These are phyloP conservation scores for Leptogaster cylindrica DNA, from an alignment of 2,888 invertebrate genomes.

Conservation along the genomic window DNA sequence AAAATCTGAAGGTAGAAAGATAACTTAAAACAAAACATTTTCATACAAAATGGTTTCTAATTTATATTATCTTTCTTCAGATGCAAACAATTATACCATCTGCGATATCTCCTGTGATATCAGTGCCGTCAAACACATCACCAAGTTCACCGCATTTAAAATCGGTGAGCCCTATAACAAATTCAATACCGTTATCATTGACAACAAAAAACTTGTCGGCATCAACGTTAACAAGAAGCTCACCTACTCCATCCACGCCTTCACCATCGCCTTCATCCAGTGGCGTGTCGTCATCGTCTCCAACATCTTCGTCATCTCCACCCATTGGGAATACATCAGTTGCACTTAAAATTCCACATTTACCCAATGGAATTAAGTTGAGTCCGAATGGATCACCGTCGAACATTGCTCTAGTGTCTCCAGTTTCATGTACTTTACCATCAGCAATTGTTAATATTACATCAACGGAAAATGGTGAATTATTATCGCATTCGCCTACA, in stretches of 20 bases:
- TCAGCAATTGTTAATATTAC: constrained; percentile 40
- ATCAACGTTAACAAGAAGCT: constrained; percentile 55
- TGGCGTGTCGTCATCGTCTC: constrained; percentile 57
- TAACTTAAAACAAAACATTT: too few species aligned
- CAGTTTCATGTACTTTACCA: constrained; percentile 1
- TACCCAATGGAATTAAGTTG: constrained; percentile 53
- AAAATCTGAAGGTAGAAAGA: too few species aligned
- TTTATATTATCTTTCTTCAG: constrained; percentile 50
- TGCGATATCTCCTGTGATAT: constrained; percentile 61
- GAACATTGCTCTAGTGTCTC: constrained; percentile 12
- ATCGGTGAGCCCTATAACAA: constrained; percentile 42
- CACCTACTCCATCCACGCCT: constrained; percentile 60
- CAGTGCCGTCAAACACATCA: constrained; percentile 52
- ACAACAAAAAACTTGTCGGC: constrained; percentile 55
- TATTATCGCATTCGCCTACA: constrained; percentile 15
- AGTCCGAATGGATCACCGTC: constrained; percentile 44
- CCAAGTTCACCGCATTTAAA: constrained; percentile 46
- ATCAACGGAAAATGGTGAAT: constrained; percentile 31
- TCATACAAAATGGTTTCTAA: constrained; percentile 45
- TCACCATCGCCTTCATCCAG: constrained; percentile 60
- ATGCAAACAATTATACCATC: constrained; percentile 56
- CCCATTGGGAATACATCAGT: constrained; percentile 48
- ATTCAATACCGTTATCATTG: constrained; percentile 52
- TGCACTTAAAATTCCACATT: constrained; percentile 43
- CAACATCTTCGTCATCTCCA: constrained; percentile 54